These are phyloP conservation scores for Solenopsis invicta DNA, from an alignment of 1,140 invertebrate genomes.

Conservation along the genomic window DNA sequence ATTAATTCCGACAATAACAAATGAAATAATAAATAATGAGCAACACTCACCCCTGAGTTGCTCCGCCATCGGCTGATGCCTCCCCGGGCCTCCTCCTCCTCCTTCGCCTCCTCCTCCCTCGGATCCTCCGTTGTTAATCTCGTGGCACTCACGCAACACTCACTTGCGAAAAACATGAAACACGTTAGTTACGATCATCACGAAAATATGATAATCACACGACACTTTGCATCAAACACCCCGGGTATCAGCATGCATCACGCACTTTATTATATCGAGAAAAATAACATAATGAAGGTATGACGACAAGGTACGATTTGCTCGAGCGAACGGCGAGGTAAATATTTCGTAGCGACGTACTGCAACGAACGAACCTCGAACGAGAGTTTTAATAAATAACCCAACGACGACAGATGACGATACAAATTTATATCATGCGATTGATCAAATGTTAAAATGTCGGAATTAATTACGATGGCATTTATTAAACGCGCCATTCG, in stretches of 20 bases:
- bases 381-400: background rate
- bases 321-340: background rate
- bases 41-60: background rate
- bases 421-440: background rate
- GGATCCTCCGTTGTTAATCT: background rate
- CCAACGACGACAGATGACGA: background rate
- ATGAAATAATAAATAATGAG: conserved; percentile 3
- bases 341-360: background rate
- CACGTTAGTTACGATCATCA: background rate
- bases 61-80: background rate
- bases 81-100: background rate
- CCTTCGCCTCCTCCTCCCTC: background rate
- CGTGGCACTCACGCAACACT: background rate
- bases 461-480: background rate
- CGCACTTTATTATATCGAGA: background rate
- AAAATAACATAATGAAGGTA: background rate
- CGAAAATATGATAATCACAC: background rate
- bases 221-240: background rate
- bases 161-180: background rate
- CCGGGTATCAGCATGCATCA: too few relatives aligned
- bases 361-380: background rate
- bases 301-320: background rate
- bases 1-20: conserved; percentile 3
- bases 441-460: background rate
- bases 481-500: background rate